A percentile compares a stretch with the other conserved stretches of the same genome.
Conservation (phyloP, 1,140 invertebrate genomes). For the Trypoxylus dichotomus region DNA sequence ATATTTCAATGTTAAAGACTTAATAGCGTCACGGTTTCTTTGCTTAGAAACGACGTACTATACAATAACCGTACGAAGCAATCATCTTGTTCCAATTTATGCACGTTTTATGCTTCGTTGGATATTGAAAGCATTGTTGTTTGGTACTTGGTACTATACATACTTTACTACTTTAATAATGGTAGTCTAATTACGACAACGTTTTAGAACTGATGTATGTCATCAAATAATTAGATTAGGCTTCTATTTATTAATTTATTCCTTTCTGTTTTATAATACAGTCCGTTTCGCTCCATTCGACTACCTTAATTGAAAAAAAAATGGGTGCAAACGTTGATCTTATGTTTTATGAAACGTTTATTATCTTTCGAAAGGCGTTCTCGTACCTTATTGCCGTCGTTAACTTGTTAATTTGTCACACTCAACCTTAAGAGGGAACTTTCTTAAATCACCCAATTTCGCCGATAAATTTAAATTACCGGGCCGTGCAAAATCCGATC, state of each 20-base stretch:
- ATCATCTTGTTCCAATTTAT: not conserved
- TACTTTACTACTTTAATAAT: not conserved
- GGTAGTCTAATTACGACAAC: not conserved
- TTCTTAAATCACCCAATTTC: not conserved
- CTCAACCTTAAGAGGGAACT: not conserved
- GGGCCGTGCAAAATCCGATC: not conserved
- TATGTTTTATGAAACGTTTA: not conserved
- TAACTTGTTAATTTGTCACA: not conserved
- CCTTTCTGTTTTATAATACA: not conserved
- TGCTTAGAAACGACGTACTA: not conserved
- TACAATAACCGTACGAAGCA: not conserved
- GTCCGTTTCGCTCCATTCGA: not conserved
- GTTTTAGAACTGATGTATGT: not conserved
- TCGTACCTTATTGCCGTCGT: not conserved
- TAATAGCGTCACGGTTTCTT: no score
- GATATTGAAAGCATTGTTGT: not conserved
- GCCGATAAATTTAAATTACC: not conserved
- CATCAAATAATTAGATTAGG: not conserved
- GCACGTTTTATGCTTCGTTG: not conserved
- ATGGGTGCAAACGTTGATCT: no score
- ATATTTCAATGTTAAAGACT: no score
- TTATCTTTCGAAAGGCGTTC: no score
- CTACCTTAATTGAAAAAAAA: not conserved
- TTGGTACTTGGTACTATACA: not conserved
- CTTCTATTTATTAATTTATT: not conserved